These are phyloP conservation scores for Pararge aegeria DNA, from an alignment of 1,140 invertebrate genomes.

Conservation along the genomic window DNA sequence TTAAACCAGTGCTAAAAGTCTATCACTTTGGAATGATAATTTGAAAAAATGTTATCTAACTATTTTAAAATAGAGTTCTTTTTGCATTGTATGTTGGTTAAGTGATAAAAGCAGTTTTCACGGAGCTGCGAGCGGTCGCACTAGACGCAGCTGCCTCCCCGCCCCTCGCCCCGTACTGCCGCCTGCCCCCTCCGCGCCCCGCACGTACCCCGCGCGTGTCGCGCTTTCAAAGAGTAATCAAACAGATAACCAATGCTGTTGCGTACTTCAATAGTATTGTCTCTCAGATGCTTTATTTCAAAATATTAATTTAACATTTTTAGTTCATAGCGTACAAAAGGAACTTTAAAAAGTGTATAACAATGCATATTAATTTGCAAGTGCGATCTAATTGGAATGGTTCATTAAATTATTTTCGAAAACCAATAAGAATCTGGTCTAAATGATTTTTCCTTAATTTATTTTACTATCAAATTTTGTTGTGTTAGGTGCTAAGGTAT, in stretches of 20 bases:
- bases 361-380: background rate
- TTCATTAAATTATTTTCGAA: background rate
- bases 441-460: no score
- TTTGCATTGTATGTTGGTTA: constrained; percentile 21
- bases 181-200: constrained; percentile 38
- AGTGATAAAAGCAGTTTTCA: constrained; percentile 66
- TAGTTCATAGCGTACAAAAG: background rate
- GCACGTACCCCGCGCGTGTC: constrained; percentile 62
- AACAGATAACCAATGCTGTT: constrained; percentile 10
- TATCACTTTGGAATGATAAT: constrained; percentile 1
- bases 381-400: background rate
- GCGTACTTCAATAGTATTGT: background rate
- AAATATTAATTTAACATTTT: no score
- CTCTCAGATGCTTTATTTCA: background rate
- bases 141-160: constrained; percentile 70
- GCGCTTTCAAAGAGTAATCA: constrained; percentile 52
- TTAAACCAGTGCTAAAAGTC: constrained; percentile 12
- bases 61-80: constrained; percentile 22
- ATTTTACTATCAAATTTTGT: background rate
- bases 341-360: background rate
- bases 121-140: constrained; percentile 60
- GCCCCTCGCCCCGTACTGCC: constrained; percentile 36
- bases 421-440: background rate
- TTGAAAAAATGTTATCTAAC: constrained; percentile 21
- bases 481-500: background rate